These are phyloP conservation scores for Dolichomitus sp. DNA, from an alignment of 2,888 invertebrate genomes.

Conservation along the genomic window DNA sequence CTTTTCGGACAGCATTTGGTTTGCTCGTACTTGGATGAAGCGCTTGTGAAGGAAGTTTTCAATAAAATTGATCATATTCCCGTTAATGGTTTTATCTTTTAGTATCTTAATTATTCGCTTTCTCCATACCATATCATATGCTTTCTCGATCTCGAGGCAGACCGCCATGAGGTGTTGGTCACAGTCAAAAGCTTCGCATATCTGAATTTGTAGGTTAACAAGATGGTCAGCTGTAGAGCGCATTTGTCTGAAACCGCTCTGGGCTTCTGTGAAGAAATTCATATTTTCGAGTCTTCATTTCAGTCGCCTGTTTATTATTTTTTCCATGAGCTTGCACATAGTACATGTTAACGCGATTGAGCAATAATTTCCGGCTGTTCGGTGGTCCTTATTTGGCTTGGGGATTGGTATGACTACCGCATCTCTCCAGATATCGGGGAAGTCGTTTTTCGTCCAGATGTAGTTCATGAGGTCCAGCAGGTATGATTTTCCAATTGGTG, in stretches of 20 bases:
- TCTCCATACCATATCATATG: conserved; percentile 66
- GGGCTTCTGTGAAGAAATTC: not conserved
- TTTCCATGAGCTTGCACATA: not conserved
- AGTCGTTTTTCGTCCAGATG: no score
- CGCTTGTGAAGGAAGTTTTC: not conserved
- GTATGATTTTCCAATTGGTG: no score
- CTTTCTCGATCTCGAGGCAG: conserved; percentile 66
- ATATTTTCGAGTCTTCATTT: no score
- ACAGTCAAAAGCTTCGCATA: not conserved
- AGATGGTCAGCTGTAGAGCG: not conserved
- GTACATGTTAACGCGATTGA: not conserved
- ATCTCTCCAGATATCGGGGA: no score
- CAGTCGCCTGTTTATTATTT: conserved; percentile 8
- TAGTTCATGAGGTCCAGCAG: no score
- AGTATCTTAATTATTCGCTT: conserved; percentile 27
- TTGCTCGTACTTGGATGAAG: not conserved
- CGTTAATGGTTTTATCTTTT: not conserved
- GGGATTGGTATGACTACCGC: no score
- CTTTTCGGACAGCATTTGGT: no score
- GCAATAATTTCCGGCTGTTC: not conserved
- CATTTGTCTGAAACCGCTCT: not conserved
- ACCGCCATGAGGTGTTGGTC: conserved; percentile 57
- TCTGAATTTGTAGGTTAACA: not conserved
- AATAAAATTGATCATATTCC: not conserved
- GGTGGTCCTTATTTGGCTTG: no score